phyloP scores from a whole-genome alignment of 2,888 invertebrate genomes.

The Rambutsinella grinnellia region DNA sequence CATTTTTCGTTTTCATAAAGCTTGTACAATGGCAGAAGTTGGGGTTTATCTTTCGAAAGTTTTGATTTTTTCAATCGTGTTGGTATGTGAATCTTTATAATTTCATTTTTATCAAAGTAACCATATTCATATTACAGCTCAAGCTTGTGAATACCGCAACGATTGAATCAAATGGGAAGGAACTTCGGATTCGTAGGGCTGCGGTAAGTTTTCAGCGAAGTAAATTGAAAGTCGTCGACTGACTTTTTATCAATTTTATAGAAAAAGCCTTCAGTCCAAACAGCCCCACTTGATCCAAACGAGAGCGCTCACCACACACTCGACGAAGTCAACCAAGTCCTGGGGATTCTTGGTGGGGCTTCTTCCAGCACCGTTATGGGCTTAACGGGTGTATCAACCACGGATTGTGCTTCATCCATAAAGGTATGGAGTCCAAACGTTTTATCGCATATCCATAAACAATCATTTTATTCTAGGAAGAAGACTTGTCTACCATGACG shows the following conservation, averaged over 20 bases:
- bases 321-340: constrained; percentile 42
- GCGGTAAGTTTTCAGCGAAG: not conserved
- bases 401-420: constrained; percentile 53
- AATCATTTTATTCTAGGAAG: constrained; percentile 29
- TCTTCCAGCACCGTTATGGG: constrained; percentile 49
- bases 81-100: no score
- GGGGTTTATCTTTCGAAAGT: no score
- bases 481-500: constrained; percentile 44
- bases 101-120: no score
- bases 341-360: constrained; percentile 52
- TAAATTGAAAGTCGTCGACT: not conserved
- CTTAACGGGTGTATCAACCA: constrained; percentile 55
- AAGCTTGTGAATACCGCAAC: no score
- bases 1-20: no score
- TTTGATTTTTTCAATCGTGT: no score
- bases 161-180: no score
- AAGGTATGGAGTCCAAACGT: constrained; percentile 36
- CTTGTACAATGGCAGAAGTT: no score
- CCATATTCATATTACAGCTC: no score
- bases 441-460: not conserved
- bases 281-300: constrained; percentile 55
- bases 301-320: constrained; percentile 45
- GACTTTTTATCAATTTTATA: not conserved
- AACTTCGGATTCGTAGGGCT: not conserved
- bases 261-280: constrained; percentile 45